A percentile compares a stretch with the other conserved stretches of the same genome.
Evolutionary conservation across 2,797 vertebrate genomes (phyloP).

Genomic region (Sylvilagus floridanus): DNA sequence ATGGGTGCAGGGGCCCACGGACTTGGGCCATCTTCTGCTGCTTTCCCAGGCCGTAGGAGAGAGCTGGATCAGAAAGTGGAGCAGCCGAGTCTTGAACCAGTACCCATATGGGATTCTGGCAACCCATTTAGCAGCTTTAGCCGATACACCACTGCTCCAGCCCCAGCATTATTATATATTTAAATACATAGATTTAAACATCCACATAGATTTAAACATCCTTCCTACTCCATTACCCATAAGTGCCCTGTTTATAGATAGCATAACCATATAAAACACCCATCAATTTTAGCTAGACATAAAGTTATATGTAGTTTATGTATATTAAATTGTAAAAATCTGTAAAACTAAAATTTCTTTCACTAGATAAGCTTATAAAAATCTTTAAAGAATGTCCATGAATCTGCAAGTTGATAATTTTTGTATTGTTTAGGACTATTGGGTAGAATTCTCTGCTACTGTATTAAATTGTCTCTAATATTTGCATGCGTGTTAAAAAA

Average conservation of each 20-base stretch:
- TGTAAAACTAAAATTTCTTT: constrained; percentile 36
- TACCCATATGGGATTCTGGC: too few species aligned
- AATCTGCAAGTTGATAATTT: neutral
- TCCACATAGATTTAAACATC: neutral
- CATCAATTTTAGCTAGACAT: neutral
- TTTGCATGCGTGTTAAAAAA: neutral
- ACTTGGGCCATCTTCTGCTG: too few species aligned
- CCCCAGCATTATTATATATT: neutral
- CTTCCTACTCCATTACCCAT: neutral
- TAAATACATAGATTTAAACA: constrained; percentile 3
- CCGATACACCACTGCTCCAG: too few species aligned
- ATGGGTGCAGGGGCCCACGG: too few species aligned
- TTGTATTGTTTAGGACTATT: neutral
- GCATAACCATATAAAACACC: neutral
- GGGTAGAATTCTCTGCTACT: neutral
- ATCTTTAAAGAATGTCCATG: neutral
- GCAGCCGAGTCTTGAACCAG: too few species aligned
- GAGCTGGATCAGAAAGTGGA: too few species aligned
- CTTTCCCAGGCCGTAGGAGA: too few species aligned
- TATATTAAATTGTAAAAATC: neutral
- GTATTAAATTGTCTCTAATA: neutral
- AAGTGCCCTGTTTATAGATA: neutral
- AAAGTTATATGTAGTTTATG: neutral
- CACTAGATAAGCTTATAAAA: constrained; percentile 8
- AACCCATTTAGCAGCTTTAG: too few species aligned